phyloP scores from a whole-genome alignment of 2,113 vertebrate genomes.

The Oenanthe melanoleuca region DNA sequence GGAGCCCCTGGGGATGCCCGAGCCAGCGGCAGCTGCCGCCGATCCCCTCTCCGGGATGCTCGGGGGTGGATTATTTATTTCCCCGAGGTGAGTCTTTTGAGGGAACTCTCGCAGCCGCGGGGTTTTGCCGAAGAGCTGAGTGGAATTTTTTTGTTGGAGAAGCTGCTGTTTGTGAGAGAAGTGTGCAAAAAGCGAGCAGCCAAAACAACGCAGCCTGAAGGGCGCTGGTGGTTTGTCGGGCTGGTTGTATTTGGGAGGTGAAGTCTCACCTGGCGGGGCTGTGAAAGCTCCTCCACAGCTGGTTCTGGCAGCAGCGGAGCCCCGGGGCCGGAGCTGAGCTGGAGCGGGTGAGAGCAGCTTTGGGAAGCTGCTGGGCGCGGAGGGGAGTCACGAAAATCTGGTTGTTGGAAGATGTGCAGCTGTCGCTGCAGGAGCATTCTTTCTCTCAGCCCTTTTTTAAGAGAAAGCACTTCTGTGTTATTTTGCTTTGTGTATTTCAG shows the following conservation, averaged over 20 bases:
- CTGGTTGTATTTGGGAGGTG: accelerated
- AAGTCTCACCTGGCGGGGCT: background rate
- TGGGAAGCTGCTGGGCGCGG: background rate
- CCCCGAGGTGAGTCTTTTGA: background rate
- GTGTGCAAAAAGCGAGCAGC: background rate
- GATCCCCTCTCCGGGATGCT: background rate
- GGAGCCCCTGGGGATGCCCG: background rate
- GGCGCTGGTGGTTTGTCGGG: background rate
- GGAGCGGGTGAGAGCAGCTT: accelerated
- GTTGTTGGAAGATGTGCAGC: background rate
- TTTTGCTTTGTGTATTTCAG: background rate
- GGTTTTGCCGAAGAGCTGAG: background rate
- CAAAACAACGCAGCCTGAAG: accelerated
- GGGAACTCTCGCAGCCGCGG: background rate
- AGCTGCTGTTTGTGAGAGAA: background rate
- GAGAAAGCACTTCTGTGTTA: accelerated
- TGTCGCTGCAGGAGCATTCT: accelerated
- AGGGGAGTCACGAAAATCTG: background rate
- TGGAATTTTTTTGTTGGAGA: background rate
- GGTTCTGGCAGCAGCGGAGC: background rate
- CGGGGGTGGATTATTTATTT: background rate
- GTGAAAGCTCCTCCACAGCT: accelerated
- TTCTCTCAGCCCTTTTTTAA: background rate
- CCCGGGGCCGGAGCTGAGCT: background rate
- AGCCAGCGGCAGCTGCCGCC: background rate